phyloP scores from a whole-genome alignment of 2,888 invertebrate genomes.

The Brachypalpus laphriformis region DNA sequence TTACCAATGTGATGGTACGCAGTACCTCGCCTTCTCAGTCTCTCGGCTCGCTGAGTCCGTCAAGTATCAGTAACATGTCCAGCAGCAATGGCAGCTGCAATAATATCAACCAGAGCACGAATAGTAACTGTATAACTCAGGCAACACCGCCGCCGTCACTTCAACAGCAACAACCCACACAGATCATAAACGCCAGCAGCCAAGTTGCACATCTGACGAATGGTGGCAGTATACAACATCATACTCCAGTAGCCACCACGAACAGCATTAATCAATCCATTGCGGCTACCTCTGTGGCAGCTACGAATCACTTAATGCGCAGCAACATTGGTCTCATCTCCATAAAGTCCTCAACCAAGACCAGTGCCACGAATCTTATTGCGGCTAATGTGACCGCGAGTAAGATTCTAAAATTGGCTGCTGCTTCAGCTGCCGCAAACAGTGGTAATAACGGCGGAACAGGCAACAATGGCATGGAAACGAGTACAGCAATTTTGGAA shows the following conservation, averaged over 20 bases:
- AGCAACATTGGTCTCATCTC: conserved; percentile 82
- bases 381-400: conserved; percentile 82
- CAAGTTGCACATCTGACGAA: conserved; percentile 75
- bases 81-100: conserved; percentile 81
- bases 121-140: conserved; percentile 74
- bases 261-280: conserved; percentile 69
- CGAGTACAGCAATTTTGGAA: conserved; percentile 68
- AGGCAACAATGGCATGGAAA: conserved; percentile 52
- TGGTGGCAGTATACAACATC: conserved; percentile 74
- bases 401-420: conserved; percentile 82
- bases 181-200: conserved; percentile 73
- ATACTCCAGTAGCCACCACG: conserved; percentile 74
- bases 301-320: conserved; percentile 82
- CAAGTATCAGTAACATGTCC: conserved; percentile 83
- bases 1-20: conserved; percentile 79
- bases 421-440: conserved; percentile 75
- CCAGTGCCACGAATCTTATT: conserved; percentile 79
- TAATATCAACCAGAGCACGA: conserved; percentile 75
- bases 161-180: conserved; percentile 73
- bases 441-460: conserved; percentile 72
- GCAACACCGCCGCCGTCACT: conserved; percentile 66
- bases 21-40: conserved; percentile 82
- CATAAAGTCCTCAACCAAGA: conserved; percentile 78
- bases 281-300: conserved; percentile 71
- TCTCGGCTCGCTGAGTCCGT: conserved; percentile 82